Base-by-base conservation (phyloP, 2,888 invertebrate genomes). In the Diaprepes abbreviatus region DNA sequence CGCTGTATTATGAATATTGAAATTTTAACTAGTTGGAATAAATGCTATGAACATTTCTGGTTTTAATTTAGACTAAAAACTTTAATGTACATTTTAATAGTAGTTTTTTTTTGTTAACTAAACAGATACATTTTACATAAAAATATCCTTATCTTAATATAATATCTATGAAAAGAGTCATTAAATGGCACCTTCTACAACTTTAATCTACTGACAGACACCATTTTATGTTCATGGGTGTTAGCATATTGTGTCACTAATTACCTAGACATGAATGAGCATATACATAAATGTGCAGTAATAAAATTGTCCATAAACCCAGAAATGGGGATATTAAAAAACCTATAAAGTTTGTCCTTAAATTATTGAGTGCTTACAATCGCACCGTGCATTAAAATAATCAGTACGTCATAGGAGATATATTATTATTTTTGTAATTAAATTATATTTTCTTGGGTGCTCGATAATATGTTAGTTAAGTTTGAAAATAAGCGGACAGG, bases 231-330 rank as follows among this genome's bases (percentile, higher is more conserved):
- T 10, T 21, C 38, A 36, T 38, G 38, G 38, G 55, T 55, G 55
- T 55, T 21, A 38, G 21, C 24, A 21, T 36, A 55, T 55, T 55
- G 24, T 55, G 21, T 55, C 19, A 14, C 24, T 55, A 55, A 55
- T 55, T 55, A 55, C 19, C 5, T 12, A 6, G 9, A 9, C 31
- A 54, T 54, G 36, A 17, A 5, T 14, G 38, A n/a, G 24, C 38
- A 55, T 36, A 33, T 21, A 54, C 54, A 35, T 54, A 54, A 54
- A 35, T 9, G 54, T 12, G 9, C n/a, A 7, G 35, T 38, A 24
- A 36, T 55, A 55, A 55, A 55, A 55, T 55, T 55, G 24, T 21
- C 14, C 33, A 55, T 55, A 55, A 36, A 55, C 12, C 19, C 24
- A 38, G 55, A 36, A 55, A 36, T 38, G 12, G 6, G 14, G 21